Percentiles rank a stretch among this genome's conserved stretches.
These are phyloP conservation scores for Leuctra nigra DNA, from an alignment of 2,888 invertebrate species.

Conservation along the genomic window DNA sequence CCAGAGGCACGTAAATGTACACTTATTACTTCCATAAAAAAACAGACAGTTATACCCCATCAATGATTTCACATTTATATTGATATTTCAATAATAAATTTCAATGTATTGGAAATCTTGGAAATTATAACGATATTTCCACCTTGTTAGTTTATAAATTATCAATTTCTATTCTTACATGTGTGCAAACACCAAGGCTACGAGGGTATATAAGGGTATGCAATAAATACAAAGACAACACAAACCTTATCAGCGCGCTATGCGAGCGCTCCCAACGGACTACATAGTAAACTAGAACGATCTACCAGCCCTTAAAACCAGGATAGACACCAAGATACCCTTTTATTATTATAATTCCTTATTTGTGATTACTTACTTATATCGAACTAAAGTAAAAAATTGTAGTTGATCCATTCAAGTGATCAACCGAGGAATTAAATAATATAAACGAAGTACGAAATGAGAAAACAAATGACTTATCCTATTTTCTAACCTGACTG, in stretches of 20 bases:
- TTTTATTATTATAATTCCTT: too few species aligned
- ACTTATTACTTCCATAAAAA: too few species aligned
- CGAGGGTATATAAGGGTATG: not conserved
- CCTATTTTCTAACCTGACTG: not conserved
- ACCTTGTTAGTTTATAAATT: too few species aligned
- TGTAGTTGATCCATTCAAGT: not conserved
- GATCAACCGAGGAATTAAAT: not conserved
- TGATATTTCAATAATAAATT: not conserved
- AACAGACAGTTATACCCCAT: too few species aligned
- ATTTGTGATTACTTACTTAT: too few species aligned
- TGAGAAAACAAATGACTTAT: not conserved
- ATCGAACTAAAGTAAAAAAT: too few species aligned
- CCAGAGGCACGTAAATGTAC: too few species aligned
- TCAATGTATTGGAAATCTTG: constrained; percentile 1
- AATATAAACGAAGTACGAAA: not conserved
- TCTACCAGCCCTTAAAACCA: not conserved
- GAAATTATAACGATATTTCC: too few species aligned
- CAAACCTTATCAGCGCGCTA: constrained; percentile 7
- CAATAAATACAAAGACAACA: constrained; percentile 12
- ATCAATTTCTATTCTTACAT: constrained; percentile 6
- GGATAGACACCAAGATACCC: too few species aligned
- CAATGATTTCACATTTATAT: constrained; percentile 5
- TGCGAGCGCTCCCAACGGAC: constrained; percentile 22
- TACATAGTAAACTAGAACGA: constrained; percentile 21
- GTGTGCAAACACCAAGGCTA: not conserved